phyloP scores from a whole-genome alignment of 2,113 vertebrate species.

The Thalassarche chlororhynchos region DNA sequence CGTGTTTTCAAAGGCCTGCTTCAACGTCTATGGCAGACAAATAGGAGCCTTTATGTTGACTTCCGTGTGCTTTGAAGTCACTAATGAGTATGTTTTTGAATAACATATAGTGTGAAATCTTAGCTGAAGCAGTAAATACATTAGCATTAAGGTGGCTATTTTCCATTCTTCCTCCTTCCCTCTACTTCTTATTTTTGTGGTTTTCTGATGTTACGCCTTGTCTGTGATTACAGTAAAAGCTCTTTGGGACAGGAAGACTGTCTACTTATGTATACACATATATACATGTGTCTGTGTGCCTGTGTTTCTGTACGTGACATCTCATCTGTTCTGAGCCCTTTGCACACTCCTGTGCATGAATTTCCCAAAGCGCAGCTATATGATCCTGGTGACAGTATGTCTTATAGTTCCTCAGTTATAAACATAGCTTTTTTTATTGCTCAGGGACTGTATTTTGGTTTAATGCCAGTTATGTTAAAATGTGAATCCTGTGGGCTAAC shows the following conservation, averaged over 20 bases:
- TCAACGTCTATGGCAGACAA: not conserved
- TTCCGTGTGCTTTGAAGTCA: slow-evolving; percentile 59
- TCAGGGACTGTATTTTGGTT: not conserved
- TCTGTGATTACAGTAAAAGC: not conserved
- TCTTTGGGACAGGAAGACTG: not conserved
- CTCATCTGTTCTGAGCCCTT: not conserved
- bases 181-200: slow-evolving; percentile 29
- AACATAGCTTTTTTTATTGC: not conserved
- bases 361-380: not conserved
- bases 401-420: not conserved
- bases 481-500: not conserved
- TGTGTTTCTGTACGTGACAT: not conserved
- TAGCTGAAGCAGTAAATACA: slow-evolving; percentile 15
- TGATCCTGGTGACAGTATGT: not conserved
- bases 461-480: not conserved
- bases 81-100: slow-evolving; percentile 57
- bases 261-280: not conserved
- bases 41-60: slow-evolving; percentile 45
- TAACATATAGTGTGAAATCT: slow-evolving; percentile 37
- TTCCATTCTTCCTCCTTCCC: slow-evolving; percentile 15
- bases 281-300: not conserved
- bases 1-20: not conserved
- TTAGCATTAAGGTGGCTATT: not conserved
- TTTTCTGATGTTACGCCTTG: not conserved
- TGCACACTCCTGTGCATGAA: not conserved